phyloP scores from a whole-genome alignment of 2,797 vertebrate species.

The Falco novaeseelandiae region DNA sequence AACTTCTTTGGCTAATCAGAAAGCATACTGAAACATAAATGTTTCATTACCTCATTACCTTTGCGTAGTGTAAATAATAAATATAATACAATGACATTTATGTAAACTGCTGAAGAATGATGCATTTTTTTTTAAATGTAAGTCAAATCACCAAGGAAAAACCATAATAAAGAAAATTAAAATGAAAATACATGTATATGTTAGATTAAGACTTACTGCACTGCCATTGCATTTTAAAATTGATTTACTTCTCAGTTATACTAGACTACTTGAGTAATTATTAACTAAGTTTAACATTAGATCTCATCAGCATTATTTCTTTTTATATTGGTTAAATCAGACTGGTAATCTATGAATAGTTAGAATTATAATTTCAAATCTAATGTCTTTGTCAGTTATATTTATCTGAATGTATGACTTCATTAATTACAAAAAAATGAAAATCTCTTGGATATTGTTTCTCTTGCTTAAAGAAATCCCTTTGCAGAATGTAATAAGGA shows the following conservation, averaged over 20 bases:
- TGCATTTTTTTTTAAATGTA: neutral
- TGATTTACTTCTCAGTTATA: neutral
- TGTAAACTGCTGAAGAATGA: neutral
- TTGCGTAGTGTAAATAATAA: neutral
- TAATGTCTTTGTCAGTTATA: neutral
- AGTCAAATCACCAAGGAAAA: neutral
- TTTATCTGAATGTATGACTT: neutral
- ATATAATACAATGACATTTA: neutral
- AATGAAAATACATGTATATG: neutral
- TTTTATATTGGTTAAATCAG: neutral
- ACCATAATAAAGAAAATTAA: neutral
- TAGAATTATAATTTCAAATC: neutral
- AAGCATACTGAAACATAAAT: neutral
- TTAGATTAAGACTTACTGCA: neutral
- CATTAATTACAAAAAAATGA: neutral
- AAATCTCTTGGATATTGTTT: neutral
- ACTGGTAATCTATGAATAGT: neutral
- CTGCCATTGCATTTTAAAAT: neutral
- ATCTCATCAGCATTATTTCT: neutral
- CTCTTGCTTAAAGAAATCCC: neutral
- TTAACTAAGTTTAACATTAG: neutral
- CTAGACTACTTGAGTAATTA: neutral
- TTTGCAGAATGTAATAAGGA: neutral
- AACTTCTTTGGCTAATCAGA: neutral
- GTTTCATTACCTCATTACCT: neutral